Evolutionary conservation across 2,888 invertebrate genomes (phyloP).

Genomic region (Orchesella flavescens): DNA sequence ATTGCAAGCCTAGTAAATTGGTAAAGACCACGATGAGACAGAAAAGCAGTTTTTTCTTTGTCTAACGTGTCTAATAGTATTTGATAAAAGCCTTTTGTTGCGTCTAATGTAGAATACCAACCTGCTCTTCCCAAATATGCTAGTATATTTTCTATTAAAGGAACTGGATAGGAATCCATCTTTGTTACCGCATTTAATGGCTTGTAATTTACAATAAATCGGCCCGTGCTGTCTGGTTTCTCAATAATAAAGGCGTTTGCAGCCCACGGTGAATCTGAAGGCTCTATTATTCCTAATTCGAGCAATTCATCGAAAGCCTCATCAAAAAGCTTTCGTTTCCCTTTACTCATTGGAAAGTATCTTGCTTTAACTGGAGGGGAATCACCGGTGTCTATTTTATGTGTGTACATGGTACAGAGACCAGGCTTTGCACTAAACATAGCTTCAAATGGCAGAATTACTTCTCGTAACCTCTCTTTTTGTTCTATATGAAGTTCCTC

Average conservation of each 20-base stretch:
- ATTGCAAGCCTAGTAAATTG: slow-evolving; percentile 73
- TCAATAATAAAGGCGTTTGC: slow-evolving; percentile 66
- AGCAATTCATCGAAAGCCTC: slow-evolving; percentile 48
- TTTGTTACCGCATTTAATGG: slow-evolving; percentile 66
- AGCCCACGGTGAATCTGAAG: slow-evolving; percentile 36
- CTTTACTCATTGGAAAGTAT: slow-evolving; percentile 44
- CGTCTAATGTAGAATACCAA: slow-evolving; percentile 73
- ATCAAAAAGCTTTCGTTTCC: slow-evolving; percentile 31
- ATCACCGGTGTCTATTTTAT: slow-evolving; percentile 54
- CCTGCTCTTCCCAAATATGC: slow-evolving; percentile 72
- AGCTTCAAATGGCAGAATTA: not conserved
- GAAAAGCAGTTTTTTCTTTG: slow-evolving; percentile 72
- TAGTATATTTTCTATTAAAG: slow-evolving; percentile 73
- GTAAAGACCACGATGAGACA: slow-evolving; percentile 72
- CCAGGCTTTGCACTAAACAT: slow-evolving; percentile 46
- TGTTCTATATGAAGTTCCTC: not conserved
- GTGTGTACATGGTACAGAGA: slow-evolving; percentile 2
- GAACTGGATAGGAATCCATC: slow-evolving; percentile 67
- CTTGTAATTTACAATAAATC: slow-evolving; percentile 72
- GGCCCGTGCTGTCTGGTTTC: slow-evolving; percentile 73
- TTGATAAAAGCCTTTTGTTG: slow-evolving; percentile 73
- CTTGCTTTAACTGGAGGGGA: slow-evolving; percentile 30
- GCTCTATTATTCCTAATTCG: slow-evolving; percentile 47
- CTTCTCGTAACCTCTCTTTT: not conserved
- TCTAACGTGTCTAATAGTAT: slow-evolving; percentile 70